Base-by-base conservation (phyloP, 2,113 vertebrate species). In the Cinclus cinclus region DNA sequence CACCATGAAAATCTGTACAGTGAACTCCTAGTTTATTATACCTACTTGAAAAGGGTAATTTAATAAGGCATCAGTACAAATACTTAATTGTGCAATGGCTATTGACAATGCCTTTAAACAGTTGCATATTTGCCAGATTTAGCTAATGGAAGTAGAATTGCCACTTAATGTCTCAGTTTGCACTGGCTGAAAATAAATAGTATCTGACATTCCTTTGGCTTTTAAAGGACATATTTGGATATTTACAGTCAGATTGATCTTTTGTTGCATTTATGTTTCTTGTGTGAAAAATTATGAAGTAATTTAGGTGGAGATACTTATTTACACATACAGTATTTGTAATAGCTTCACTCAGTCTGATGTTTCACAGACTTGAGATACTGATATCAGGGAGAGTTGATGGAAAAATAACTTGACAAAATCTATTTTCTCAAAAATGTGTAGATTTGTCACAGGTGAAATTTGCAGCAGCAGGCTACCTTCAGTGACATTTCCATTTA, bases 61-160 rank as follows among this genome's bases (percentile, higher is more conserved):
- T 99, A 98, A 99, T 98, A 98, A 98, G 97, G 98, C 98, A 98
- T 98, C 98, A 96, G 98, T 98, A 98, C 98, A 98, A 98, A 98
- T 98, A 98, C 98, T 98, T 99, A 99, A 99, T 99, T 99, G 98
- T 97, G 97, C 98, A 99, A 98, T 98, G 97, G 98, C 98, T 99
- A 98, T 99, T 98, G 99, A 99, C 98, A 98, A 96, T 97, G 97
- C 98, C 98, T 98, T 98, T 99, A 98, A 99, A 99, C 98, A 98
- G 98, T 98, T 98, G 98, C 95, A 97, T 98, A 98, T 98, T 99
- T 98, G 98, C 98, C 98, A 98, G 98, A 98, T 98, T 97, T 96
- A 98, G 98, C 97, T 98, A 99, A 99, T 98, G 98, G 98, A 98
- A 98, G 98, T 98, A 97, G 97, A 98, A 98, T 98, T 97, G 97